These are phyloP conservation scores for Alectura lathami DNA, from an alignment of 2,113 vertebrate species.

Conservation along the genomic window DNA sequence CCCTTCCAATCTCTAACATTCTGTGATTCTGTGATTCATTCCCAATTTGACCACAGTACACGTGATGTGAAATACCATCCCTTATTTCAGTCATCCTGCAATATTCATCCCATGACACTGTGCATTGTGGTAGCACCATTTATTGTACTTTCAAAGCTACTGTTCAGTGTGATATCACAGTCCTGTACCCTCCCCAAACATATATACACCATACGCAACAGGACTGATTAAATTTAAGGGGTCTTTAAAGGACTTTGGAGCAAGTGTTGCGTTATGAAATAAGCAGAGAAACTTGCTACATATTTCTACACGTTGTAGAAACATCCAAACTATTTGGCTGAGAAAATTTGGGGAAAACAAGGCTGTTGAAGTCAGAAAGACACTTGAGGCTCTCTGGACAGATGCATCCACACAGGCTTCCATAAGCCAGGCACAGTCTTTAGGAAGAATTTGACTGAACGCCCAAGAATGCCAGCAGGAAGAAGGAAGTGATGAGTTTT, in stretches of 20 bases:
- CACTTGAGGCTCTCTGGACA: neutral
- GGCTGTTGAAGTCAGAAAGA: neutral
- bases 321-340: neutral
- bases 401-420: fast-evolving
- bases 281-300: neutral
- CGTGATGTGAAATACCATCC: neutral
- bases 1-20: no score
- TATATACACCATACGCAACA: neutral
- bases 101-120: neutral
- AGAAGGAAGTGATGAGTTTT: neutral
- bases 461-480: neutral
- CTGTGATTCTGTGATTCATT: no score
- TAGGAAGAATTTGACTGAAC: neutral
- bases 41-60: fast-evolving
- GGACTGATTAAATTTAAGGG: neutral
- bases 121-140: neutral
- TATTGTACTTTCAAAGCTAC: neutral
- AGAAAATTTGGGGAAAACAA: fast-evolving
- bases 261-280: neutral
- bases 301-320: neutral
- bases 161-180: neutral
- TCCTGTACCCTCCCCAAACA: neutral
- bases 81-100: neutral
- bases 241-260: neutral
- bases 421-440: neutral